Conservation (phyloP, 2,888 invertebrate species). For the Alsophila aescularia region DNA sequence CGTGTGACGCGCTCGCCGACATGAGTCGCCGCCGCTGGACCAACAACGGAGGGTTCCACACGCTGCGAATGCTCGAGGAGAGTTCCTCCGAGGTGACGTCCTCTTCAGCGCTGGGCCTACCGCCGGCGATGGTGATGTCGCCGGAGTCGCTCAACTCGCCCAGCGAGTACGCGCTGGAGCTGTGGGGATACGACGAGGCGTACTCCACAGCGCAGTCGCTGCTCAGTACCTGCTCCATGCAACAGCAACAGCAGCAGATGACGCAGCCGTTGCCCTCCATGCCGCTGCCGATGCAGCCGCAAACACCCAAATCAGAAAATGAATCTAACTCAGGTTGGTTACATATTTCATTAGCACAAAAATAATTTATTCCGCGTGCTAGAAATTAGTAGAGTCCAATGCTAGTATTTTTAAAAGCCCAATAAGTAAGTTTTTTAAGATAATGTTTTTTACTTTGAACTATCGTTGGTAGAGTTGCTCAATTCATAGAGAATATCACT, state of each 20-base stretch:
- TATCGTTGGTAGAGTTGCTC: too few species aligned
- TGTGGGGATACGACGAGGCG: conserved; percentile 90
- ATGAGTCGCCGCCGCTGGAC: conserved; percentile 93
- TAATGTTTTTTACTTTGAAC: too few species aligned
- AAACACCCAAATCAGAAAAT: conserved; percentile 82
- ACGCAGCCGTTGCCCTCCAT: conserved; percentile 82
- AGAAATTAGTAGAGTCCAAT: too few species aligned
- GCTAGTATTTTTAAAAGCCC: too few species aligned
- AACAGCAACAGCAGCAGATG: conserved; percentile 66
- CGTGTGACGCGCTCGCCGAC: conserved; percentile 79
- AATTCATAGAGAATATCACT: too few species aligned
- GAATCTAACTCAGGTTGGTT: conserved; percentile 82
- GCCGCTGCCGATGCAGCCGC: conserved; percentile 79
- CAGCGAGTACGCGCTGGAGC: conserved; percentile 89
- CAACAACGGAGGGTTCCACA: conserved; percentile 88
- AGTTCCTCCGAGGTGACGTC: conserved; percentile 91
- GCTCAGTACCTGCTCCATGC: conserved; percentile 77
- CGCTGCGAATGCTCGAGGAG: conserved; percentile 88
- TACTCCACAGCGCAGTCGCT: conserved; percentile 76
- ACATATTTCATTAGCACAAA: too few species aligned
- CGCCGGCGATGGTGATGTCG: conserved; percentile 90
- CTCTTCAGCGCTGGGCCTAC: conserved; percentile 88
- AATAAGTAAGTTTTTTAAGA: too few species aligned
- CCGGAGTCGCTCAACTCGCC: conserved; percentile 90
- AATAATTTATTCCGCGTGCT: too few species aligned